A percentile compares a stretch with the other conserved stretches of the same genome.
phyloP scores from a whole-genome alignment of 1,140 invertebrate genomes.

The Tachypleus tridentatus region DNA sequence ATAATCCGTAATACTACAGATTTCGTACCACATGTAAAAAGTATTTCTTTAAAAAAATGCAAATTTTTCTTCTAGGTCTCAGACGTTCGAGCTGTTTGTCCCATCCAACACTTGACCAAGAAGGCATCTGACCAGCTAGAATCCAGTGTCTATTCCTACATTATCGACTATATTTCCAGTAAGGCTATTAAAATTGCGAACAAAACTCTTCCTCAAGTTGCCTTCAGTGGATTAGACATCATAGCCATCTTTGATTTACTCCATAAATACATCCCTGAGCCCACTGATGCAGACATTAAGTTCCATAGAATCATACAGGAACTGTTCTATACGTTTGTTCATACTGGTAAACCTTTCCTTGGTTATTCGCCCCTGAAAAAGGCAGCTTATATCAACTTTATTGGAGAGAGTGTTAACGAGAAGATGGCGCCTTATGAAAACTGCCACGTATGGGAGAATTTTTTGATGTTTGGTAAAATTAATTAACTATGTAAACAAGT shows the following conservation, averaged over 20 bases:
- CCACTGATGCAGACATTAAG: constrained; percentile 46
- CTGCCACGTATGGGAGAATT: constrained; percentile 57
- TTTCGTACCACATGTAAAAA: no score
- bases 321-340: constrained; percentile 65
- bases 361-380: constrained; percentile 45
- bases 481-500: no score
- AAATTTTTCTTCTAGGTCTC: constrained; percentile 40
- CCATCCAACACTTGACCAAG: constrained; percentile 45
- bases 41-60: no score
- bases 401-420: constrained; percentile 4
- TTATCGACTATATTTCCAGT: constrained; percentile 44
- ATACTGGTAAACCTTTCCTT: constrained; percentile 39
- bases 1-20: background rate
- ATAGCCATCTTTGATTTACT: constrained; percentile 58
- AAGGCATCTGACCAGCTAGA: constrained; percentile 40
- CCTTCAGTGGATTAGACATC: constrained; percentile 53
- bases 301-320: constrained; percentile 65
- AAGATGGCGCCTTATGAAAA: constrained; percentile 29
- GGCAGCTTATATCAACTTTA: constrained; percentile 46
- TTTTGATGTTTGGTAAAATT: no score
- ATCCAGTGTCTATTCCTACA: constrained; percentile 51
- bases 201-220: constrained; percentile 22
- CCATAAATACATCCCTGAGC: constrained; percentile 48
- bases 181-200: constrained; percentile 19
- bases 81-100: constrained; percentile 64